phyloP scores from a whole-genome alignment of 2,888 invertebrate species.

The Heterodera filipjevi region DNA sequence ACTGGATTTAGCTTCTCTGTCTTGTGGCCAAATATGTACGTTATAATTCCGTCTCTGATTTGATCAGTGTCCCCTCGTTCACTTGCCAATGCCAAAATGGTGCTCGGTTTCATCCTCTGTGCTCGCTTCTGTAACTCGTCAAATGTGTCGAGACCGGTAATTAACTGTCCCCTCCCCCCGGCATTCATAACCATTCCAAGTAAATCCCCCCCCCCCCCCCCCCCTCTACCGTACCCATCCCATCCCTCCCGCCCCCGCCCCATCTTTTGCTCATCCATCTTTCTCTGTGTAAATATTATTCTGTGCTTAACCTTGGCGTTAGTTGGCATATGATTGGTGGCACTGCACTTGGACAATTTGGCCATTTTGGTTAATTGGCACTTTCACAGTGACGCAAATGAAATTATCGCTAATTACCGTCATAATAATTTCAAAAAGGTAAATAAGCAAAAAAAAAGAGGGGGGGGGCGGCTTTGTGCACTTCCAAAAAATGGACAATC shows the following conservation, averaged over 20 bases:
- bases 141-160: conserved; percentile 5
- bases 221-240: neutral
- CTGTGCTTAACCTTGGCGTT: neutral
- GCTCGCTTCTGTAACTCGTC: neutral
- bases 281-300: conserved; percentile 7
- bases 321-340: neutral
- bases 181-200: neutral
- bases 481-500: neutral
- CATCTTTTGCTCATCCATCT: neutral
- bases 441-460: neutral
- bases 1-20: too few species aligned
- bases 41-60: neutral
- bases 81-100: neutral
- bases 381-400: neutral
- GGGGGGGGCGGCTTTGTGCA: neutral
- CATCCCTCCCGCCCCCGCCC: neutral
- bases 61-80: neutral
- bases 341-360: neutral
- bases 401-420: neutral
- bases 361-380: conserved; percentile 8
- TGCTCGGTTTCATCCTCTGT: neutral
- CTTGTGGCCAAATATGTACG: neutral
- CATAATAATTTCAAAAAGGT: neutral
- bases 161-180: neutral
- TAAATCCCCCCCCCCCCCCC: neutral